Base-by-base conservation (phyloP, 2,797 vertebrate genomes). In the Coracias cyanogaster region DNA sequence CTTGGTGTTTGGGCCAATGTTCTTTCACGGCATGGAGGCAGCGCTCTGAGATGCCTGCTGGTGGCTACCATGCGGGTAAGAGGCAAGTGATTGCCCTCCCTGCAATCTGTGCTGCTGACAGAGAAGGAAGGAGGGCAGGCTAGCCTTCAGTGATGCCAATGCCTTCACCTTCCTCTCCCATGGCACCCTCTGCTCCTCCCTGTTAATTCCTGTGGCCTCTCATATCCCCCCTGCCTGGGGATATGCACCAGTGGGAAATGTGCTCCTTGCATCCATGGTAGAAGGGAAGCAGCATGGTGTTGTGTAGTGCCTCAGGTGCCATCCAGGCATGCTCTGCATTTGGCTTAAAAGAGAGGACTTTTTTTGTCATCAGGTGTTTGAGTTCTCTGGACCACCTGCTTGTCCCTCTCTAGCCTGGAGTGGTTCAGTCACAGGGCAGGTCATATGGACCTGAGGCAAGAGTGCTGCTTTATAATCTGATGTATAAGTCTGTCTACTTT, bases 371-470 rank as follows among this genome's bases (percentile, higher is more conserved):
- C 18, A 31, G 9, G 14, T 15, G 65, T 83, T 58, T 48, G 39
- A 29, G 39, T 43, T 70, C 20, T 51, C 48, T 76, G 18, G 15
- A 49, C 16, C 16, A n/a, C 37, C 9, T 83, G n/a, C 33, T 85
- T 48, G 12, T 18, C 24, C 49, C 17, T 78, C 19, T 87, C 11
- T 24, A 83, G 10, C 15, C 52, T 86, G 62, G 41, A 0, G 8
- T 26, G 15, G 43, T 54, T 82, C 73, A 74, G 20, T 19, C 43
- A 6, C 2, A 39, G 67, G 29, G 9, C 15, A 86, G 12, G 29
- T 48, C 1, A 0, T 12, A 67, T 1, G 10, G 54, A 61, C 21
- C 43, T 0, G 2, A 81, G 62, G 43, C 41, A 17, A 13, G 43
- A 31, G 14, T 43, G 31, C 52, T 87, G 37, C 57, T n/a, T 88